These are phyloP conservation scores for Isichthys henryi DNA, from an alignment of 2,113 vertebrate genomes.

Conservation along the genomic window DNA sequence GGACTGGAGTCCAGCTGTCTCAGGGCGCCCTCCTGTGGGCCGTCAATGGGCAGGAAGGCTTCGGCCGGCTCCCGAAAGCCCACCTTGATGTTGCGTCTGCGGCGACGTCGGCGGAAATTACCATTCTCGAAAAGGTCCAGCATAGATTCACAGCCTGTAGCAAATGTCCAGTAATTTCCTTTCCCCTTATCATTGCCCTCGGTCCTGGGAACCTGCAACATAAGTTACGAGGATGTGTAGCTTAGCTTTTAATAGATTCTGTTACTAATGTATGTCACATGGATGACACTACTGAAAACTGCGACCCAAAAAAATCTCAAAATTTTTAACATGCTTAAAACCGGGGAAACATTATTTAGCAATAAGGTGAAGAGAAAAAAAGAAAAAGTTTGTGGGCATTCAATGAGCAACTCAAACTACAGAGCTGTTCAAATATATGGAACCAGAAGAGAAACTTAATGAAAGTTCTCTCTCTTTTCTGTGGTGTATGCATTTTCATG, in stretches of 20 bases:
- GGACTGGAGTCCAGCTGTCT: conserved; percentile 51
- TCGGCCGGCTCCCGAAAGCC: conserved; percentile 62
- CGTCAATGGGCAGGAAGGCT: conserved; percentile 47
- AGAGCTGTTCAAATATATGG: background rate
- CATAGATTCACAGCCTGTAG: conserved; percentile 89
- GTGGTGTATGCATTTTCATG: background rate
- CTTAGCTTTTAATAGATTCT: background rate
- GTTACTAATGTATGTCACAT: background rate
- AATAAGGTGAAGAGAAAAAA: background rate
- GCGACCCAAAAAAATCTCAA: background rate
- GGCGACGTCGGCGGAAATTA: conserved; percentile 80
- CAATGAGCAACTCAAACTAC: background rate
- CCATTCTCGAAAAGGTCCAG: conserved; percentile 96
- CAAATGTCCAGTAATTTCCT: conserved; percentile 96
- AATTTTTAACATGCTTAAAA: background rate
- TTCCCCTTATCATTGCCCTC: conserved; percentile 94
- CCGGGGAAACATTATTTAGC: background rate
- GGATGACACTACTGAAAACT: background rate
- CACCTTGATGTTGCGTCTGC: conserved; percentile 73
- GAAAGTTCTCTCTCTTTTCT: background rate
- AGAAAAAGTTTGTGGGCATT: background rate
- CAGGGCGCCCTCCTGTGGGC: conserved; percentile 17
- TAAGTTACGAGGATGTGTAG: background rate
- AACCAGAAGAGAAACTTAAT: background rate
- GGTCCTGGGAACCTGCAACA: conserved; percentile 79